phyloP scores from a whole-genome alignment of 2,797 vertebrate species.

The Pygocentrus nattereri region DNA sequence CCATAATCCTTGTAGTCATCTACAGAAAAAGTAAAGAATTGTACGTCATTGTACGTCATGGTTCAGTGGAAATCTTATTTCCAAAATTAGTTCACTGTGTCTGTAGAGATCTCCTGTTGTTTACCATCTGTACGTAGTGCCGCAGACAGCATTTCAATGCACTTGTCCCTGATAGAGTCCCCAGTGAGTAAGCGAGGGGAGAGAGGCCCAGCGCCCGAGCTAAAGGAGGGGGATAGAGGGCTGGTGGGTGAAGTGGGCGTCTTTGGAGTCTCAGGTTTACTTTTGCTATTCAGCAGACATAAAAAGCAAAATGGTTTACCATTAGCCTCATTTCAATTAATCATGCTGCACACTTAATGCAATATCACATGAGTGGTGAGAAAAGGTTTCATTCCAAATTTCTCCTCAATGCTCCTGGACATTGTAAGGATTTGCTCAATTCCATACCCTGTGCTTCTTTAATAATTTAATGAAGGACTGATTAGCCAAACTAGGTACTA shows the following conservation, averaged over 20 bases:
- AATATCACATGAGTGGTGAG: too few species aligned
- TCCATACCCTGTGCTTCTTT: too few species aligned
- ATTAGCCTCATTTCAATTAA: not conserved
- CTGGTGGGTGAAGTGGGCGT: slow-evolving; percentile 87
- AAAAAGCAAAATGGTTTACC: slow-evolving; percentile 3
- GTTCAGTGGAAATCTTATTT: slow-evolving; percentile 1
- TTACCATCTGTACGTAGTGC: slow-evolving; percentile 91
- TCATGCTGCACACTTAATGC: too few species aligned
- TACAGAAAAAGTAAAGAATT: slow-evolving; percentile 63
- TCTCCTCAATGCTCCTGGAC: too few species aligned
- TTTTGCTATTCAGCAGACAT: slow-evolving; percentile 74
- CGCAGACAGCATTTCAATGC: slow-evolving; percentile 91
- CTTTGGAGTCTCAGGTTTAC: slow-evolving; percentile 79
- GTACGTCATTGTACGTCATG: not conserved
- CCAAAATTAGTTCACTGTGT: not conserved
- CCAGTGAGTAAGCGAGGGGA: slow-evolving; percentile 87
- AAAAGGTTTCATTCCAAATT: not conserved
- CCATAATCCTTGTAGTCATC: slow-evolving; percentile 91
- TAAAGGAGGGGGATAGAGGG: slow-evolving; percentile 83
- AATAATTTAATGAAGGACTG: too few species aligned
- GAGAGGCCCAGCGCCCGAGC: slow-evolving; percentile 76
- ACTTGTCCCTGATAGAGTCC: slow-evolving; percentile 92
- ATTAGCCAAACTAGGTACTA: too few species aligned
- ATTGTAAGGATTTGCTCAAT: too few species aligned
- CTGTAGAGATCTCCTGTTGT: not conserved